A percentile compares a stretch with the other conserved stretches of the same genome.
Conservation (phyloP, 2,797 vertebrate species). For the Morus bassanus region DNA sequence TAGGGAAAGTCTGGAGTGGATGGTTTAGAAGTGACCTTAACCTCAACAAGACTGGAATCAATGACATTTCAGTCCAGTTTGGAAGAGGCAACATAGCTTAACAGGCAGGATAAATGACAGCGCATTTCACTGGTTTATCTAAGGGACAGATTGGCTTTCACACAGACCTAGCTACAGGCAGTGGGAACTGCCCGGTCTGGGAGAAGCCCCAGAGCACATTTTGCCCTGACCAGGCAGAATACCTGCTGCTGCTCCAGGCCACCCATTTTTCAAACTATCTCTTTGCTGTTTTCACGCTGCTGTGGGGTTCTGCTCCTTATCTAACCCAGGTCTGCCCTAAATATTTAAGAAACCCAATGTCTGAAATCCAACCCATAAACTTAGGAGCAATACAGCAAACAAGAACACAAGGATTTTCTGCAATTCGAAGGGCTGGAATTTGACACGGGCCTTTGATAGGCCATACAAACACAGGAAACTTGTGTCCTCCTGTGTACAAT, state of each 20-base stretch:
- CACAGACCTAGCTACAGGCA: neutral
- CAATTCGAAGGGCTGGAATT: neutral
- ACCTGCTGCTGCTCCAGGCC: neutral
- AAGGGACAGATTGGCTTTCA: neutral
- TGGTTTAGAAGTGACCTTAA: neutral
- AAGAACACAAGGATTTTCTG: neutral
- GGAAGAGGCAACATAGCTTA: neutral
- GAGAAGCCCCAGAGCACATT: neutral
- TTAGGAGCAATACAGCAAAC: neutral
- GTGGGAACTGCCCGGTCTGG: accelerated
- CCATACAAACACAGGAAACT: neutral
- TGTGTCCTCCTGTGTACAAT: neutral
- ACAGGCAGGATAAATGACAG: neutral
- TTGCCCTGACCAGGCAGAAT: neutral
- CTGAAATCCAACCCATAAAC: neutral
- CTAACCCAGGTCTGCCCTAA: neutral
- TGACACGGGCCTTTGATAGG: neutral
- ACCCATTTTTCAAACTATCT: neutral
- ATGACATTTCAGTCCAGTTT: neutral
- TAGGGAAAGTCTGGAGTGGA: neutral
- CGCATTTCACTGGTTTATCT: neutral
- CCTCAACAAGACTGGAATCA: neutral
- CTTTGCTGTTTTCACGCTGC: neutral
- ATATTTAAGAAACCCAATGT: neutral
- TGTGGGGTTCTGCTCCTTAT: neutral